phyloP scores from a whole-genome alignment of 1,140 invertebrate genomes.

The Drosophila ambigua region DNA sequence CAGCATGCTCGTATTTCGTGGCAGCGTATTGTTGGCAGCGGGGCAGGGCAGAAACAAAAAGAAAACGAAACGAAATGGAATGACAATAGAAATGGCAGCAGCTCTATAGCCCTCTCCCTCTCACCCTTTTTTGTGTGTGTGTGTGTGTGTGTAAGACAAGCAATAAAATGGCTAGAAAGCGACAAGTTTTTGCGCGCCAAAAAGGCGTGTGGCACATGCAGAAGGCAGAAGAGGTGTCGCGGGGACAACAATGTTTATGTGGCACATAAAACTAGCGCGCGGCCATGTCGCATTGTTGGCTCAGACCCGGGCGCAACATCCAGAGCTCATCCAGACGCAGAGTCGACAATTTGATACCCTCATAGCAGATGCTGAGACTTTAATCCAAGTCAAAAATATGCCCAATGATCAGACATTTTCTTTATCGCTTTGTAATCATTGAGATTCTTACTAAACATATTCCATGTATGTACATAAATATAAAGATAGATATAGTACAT shows the following conservation, averaged over 20 bases:
- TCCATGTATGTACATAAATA: not conserved
- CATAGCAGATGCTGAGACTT: too few species aligned
- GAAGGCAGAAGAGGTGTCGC: constrained; percentile 26
- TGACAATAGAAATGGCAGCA: constrained; percentile 34
- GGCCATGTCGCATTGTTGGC: constrained; percentile 63
- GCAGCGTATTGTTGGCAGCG: constrained; percentile 48
- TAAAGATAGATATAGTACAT: not conserved
- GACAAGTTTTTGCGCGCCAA: constrained; percentile 73
- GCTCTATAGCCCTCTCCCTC: not conserved
- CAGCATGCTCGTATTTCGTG: constrained; percentile 44
- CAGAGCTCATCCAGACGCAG: too few species aligned
- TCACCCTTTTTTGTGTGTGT: not conserved
- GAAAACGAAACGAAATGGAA: constrained; percentile 39
- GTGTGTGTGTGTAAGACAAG: constrained; percentile 52
- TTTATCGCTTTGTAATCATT: too few species aligned
- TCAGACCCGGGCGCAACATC: not conserved
- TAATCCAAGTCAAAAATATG: too few species aligned
- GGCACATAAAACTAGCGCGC: constrained; percentile 75
- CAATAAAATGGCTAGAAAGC: constrained; percentile 66
- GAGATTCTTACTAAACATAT: too few species aligned
- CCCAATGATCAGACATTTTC: too few species aligned
- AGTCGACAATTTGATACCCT: too few species aligned
- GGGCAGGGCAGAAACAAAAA: constrained; percentile 26
- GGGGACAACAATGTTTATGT: constrained; percentile 62
- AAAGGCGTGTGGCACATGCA: constrained; percentile 46